Percentiles rank a stretch among this genome's conserved stretches.
Evolutionary conservation across 37 sponge, comb jelly and placozoan genomes (phyloP).

Genomic region (Haliclona indistincta): DNA sequence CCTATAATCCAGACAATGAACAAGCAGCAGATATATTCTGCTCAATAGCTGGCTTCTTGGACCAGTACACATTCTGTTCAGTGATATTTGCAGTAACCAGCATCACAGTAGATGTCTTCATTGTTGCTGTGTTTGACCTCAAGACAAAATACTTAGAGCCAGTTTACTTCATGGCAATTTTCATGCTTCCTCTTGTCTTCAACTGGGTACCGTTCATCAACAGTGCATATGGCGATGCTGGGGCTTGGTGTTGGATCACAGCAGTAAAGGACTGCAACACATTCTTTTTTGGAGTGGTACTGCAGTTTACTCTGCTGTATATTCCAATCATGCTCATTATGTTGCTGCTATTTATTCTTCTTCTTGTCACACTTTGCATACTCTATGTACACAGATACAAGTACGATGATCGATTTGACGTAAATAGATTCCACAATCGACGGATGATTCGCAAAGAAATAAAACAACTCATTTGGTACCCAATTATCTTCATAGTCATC

Average conservation of each 20-base stretch:
- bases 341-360: constrained; percentile 15
- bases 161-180: constrained; percentile 24
- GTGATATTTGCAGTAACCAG: constrained; percentile 22
- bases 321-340: constrained; percentile 46
- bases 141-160: constrained; percentile 3
- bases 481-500: not conserved
- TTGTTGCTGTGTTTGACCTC: too few relatives aligned
- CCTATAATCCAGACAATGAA: not conserved
- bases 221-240: constrained; percentile 55
- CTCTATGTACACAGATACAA: not conserved
- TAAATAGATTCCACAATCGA: not conserved
- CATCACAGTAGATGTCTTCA: not conserved
- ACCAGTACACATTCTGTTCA: not conserved
- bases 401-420: not conserved
- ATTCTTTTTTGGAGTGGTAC: constrained; percentile 11
- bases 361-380: constrained; percentile 1
- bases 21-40: constrained; percentile 1
- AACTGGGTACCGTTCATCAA: constrained; percentile 62
- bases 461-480: not conserved
- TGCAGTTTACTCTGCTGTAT: constrained; percentile 47
- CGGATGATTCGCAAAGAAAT: not conserved
- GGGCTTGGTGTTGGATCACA: constrained; percentile 78
- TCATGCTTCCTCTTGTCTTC: constrained; percentile 33
- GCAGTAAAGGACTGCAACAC: not conserved
- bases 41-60: constrained; percentile 35